Base-by-base conservation (phyloP, 2,888 invertebrate species). In the Epinotia nisella region DNA sequence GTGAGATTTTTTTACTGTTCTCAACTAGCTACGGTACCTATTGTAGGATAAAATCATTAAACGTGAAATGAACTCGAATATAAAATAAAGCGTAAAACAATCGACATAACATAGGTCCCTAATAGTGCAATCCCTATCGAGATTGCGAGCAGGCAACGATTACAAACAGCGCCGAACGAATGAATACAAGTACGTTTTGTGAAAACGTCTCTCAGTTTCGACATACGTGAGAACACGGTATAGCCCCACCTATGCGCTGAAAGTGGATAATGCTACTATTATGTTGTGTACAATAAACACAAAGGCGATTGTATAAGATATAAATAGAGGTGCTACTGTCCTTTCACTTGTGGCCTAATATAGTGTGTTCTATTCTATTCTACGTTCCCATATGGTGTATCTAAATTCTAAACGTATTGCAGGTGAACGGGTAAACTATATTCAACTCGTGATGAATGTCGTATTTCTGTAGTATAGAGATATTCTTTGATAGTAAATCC, bases 91-190 rank as follows among this genome's bases (percentile, higher is more conserved):
- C 56, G 71, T 15, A 24, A 49, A 78, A 78, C 74, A 77, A 73
- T 81, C 82, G 83, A 82, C 41, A 73, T 62, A 9, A n/a, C 58
- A 9, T 4, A 15, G 39, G 51, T 19, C 21, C 49, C n/a, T 7
- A 35, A 29, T 68, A 49, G 66, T 75, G 74, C 80, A 81, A 81
- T 75, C 86, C 80, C 89, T 87, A 86, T 78, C 79, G 80, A 80
- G 82, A 85, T 83, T 86, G 87, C 85, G 85, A 83, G 73, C 58
- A 73, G 76, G 84, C 83, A 81, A 80, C 86, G 87, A 87, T 89
- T 89, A 91, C 89, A 89, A 90, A 90, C 84, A 77, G 83, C 78
- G 84, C 82, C 84, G 83, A 87, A 84, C 83, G 84, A 88, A 84
- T 87, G 87, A 84, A 87, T 88, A 85, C 88, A 85, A 73, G 73